phyloP scores from a whole-genome alignment of 1,140 invertebrate species.

The Aphelenchoides avenae region DNA sequence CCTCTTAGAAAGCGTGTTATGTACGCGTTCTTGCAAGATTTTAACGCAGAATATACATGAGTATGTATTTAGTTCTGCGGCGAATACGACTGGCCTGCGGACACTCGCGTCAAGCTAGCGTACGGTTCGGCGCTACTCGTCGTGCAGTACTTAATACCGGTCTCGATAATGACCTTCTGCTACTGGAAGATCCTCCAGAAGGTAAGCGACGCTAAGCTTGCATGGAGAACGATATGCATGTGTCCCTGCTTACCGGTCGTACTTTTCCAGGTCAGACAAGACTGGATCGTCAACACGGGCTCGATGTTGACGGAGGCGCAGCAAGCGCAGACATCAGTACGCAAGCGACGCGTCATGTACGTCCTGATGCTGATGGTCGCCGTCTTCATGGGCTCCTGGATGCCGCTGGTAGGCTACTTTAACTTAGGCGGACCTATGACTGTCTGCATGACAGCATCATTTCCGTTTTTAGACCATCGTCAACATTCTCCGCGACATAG shows the following conservation, averaged over 20 bases:
- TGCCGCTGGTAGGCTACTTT: too few species aligned
- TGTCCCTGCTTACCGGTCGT: too few species aligned
- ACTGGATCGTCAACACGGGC: too few species aligned
- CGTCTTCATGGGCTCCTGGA: too few species aligned
- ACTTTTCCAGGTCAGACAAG: too few species aligned
- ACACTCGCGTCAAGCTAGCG: conserved; percentile 39
- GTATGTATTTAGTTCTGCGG: conserved; percentile 50
- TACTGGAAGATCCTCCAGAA: conserved; percentile 60
- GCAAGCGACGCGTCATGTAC: conserved; percentile 58
- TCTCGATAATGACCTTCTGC: conserved; percentile 55
- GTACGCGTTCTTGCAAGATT: too few species aligned
- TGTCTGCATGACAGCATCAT: too few species aligned
- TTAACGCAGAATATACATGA: not conserved
- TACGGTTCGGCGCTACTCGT: conserved; percentile 48
- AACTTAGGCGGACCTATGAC: too few species aligned
- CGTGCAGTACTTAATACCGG: conserved; percentile 55
- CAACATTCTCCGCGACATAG: conserved; percentile 53
- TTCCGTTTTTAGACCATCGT: too few species aligned
- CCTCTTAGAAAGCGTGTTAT: too few species aligned
- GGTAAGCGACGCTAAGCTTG: conserved; percentile 31
- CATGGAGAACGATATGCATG: too few species aligned
- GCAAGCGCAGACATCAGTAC: conserved; percentile 56
- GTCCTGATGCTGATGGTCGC: conserved; percentile 58
- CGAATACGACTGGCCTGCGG: conserved; percentile 54
- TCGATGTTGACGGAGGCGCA: conserved; percentile 58